phyloP scores from a whole-genome alignment of 2,113 vertebrate genomes.

The Macquaria ambigua region DNA sequence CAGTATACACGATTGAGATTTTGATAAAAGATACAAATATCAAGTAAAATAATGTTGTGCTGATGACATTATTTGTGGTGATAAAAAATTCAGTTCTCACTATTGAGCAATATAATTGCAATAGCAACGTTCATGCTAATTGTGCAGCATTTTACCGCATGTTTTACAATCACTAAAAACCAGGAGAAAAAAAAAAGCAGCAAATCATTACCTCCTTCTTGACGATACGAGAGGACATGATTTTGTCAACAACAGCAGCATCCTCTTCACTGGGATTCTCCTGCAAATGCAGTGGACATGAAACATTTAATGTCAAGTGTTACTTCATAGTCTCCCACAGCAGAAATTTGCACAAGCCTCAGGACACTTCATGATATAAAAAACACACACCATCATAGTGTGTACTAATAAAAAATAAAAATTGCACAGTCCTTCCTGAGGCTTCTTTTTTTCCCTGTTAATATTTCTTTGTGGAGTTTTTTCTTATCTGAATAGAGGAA shows the following conservation, averaged over 20 bases:
- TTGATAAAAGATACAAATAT: background rate
- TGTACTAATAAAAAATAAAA: background rate
- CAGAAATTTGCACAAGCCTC: background rate
- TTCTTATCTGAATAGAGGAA: background rate
- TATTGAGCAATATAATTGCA: background rate
- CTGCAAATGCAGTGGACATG: constrained; percentile 75
- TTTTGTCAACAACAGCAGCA: constrained; percentile 98
- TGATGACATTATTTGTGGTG: too few relatives aligned
- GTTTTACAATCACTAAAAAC: background rate
- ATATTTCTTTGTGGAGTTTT: background rate
- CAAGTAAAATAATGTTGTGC: background rate
- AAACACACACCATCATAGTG: background rate
- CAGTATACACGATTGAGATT: background rate
- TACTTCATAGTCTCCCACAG: constrained; percentile 6
- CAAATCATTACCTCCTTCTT: constrained; percentile 92
- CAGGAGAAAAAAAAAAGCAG: background rate
- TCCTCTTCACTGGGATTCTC: constrained; percentile 99
- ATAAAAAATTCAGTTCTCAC: constrained; percentile 2
- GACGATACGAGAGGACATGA: constrained; percentile 91
- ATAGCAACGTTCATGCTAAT: background rate
- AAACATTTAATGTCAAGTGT: constrained; percentile 17
- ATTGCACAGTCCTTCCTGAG: background rate
- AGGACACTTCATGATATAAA: background rate
- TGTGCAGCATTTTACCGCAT: background rate
- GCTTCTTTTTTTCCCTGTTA: background rate